A percentile compares a stretch with the other conserved stretches of the same genome.
These are phyloP conservation scores for Acrocera orbiculus DNA, from an alignment of 2,888 invertebrate genomes.

Conservation along the genomic window DNA sequence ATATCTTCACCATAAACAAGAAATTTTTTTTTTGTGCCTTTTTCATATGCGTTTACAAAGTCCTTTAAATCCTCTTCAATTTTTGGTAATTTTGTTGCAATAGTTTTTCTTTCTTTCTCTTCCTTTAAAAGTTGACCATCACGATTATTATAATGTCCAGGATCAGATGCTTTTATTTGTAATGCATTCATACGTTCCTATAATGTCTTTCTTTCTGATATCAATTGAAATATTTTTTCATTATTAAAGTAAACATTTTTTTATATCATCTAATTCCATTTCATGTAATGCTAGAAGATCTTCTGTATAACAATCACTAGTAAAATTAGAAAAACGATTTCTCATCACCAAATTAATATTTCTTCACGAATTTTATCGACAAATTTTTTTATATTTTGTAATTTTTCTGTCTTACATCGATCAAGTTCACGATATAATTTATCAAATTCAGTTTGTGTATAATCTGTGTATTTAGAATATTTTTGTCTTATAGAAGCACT, in stretches of 20 bases:
- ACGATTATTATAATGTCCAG: conserved; percentile 68
- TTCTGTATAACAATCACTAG: conserved; percentile 55
- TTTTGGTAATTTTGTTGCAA: conserved; percentile 53
- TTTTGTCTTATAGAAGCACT: conserved; percentile 42
- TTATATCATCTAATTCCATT: conserved; percentile 51
- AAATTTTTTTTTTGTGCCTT: conserved; percentile 37
- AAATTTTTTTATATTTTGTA: conserved; percentile 51
- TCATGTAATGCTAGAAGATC: conserved; percentile 65
- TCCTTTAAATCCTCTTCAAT: conserved; percentile 47
- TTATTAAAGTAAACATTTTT: conserved; percentile 45
- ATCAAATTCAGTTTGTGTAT: conserved; percentile 22
- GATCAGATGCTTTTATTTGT: conserved; percentile 58
- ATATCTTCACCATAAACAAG: conserved; percentile 45
- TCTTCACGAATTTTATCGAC: conserved; percentile 45
- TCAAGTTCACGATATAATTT: conserved; percentile 44
- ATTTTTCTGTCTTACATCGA: conserved; percentile 55
- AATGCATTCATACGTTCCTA: conserved; percentile 62
- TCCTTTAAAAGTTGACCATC: conserved; percentile 73
- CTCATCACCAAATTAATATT: conserved; percentile 55
- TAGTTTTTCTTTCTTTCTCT: conserved; percentile 68
- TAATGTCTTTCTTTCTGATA: conserved; percentile 46
- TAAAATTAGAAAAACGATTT: conserved; percentile 43
- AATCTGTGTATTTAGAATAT: conserved; percentile 35
- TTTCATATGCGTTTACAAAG: conserved; percentile 37
- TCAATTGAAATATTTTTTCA: conserved; percentile 44